A percentile compares a stretch with the other conserved stretches of the same genome.
Conservation (phyloP, 2,888 invertebrate species). For the Prosapia bicincta region DNA sequence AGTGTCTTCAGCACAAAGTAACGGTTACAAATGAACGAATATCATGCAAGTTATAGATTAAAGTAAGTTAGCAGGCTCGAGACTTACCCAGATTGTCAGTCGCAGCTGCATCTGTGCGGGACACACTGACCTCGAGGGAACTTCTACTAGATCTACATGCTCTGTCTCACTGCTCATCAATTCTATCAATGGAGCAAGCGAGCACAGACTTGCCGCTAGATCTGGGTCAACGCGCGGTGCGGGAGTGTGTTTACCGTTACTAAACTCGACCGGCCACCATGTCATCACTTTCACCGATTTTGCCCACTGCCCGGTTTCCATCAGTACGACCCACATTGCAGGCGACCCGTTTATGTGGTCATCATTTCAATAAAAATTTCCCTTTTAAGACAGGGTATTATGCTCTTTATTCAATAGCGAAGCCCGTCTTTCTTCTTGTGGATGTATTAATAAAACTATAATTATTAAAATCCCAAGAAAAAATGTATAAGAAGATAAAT, state of each 20-base stretch:
- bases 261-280: background rate
- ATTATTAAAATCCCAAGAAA: no score
- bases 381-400: background rate
- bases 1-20: background rate
- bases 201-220: slow-evolving; percentile 3
- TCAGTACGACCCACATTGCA: slow-evolving; percentile 26
- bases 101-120: background rate
- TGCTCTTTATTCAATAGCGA: no score
- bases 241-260: slow-evolving; percentile 16
- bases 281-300: slow-evolving; percentile 27
- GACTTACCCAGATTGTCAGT: background rate
- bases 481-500: no score
- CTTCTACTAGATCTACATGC: slow-evolving; percentile 2
- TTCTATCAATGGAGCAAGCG: slow-evolving; percentile 3
- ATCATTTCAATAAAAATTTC: background rate
- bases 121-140: slow-evolving; percentile 9
- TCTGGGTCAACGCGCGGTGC: slow-evolving; percentile 9
- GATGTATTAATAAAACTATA: no score
- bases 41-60: background rate
- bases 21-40: background rate
- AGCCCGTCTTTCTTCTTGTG: no score
- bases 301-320: slow-evolving; percentile 29
- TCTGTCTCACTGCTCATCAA: background rate
- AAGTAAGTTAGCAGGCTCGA: background rate
- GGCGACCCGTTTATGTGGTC: slow-evolving; percentile 4